Evolutionary conservation across 2,113 vertebrate genomes (phyloP).

Genomic region (Alethe diademata): DNA sequence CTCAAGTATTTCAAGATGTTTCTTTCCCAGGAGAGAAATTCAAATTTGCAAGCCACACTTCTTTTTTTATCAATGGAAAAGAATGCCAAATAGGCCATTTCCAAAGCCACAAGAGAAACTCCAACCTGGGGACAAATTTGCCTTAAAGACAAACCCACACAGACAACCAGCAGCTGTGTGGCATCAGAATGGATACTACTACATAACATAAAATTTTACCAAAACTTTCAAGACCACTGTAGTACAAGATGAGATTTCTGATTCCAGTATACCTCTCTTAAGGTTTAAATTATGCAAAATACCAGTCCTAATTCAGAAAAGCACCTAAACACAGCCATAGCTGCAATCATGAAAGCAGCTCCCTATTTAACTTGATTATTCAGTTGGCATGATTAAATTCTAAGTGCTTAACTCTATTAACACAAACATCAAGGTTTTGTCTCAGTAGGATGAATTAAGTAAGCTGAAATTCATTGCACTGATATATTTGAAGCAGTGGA

Average conservation of each 20-base stretch:
- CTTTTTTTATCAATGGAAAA: not conserved
- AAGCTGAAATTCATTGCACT: not conserved
- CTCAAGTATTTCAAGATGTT: not conserved
- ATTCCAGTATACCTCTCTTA: not conserved
- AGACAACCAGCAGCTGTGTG: not conserved
- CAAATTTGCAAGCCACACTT: not conserved
- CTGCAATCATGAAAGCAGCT: not conserved
- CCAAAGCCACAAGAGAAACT: not conserved
- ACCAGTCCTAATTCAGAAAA: not conserved
- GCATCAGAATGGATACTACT: not conserved
- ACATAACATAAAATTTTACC: not conserved
- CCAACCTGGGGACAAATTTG: not conserved
- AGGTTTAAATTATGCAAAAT: not conserved
- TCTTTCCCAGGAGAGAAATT: not conserved
- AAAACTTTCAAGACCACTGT: not conserved
- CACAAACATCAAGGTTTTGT: constrained; percentile 8
- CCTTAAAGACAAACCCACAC: not conserved
- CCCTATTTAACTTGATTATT: constrained; percentile 27
- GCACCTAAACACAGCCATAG: not conserved
- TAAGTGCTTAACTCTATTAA: constrained; percentile 9
- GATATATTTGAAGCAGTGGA: not conserved
- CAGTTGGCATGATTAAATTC: constrained; percentile 18
- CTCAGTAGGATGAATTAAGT: not conserved
- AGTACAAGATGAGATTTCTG: not conserved
- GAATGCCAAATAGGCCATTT: not conserved